Evolutionary conservation across 2,113 vertebrate genomes (phyloP), one percentile per base, ranked within the genome.

Genomic region (Xyliphius kryptos): DNA sequence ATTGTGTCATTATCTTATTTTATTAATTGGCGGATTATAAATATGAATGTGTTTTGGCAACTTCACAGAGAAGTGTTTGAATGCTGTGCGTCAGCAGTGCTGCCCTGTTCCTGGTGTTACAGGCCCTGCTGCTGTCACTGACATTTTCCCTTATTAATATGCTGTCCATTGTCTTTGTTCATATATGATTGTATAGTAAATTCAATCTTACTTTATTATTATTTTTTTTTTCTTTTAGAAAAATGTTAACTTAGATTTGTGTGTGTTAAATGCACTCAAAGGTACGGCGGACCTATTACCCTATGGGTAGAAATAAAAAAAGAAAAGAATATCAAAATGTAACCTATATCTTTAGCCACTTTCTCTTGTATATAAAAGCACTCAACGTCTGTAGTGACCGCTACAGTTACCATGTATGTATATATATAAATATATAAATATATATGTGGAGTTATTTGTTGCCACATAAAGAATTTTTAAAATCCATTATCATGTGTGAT

Each of bases 281-380:
- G 88, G 88, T 91, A 90, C 90, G 89, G 89, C 93, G 91, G 95
- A 92, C 93, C 89, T 95, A 94, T 97, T 97, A 97, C 96, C 96
- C 96, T 97, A 92, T 97, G 96, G 95, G 96, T 98, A 98, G 96
- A 91, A 89, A n/a, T n/a, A n/a, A n/a, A n/a, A 91, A 92, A 84
- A 56, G 40, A 38, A 62, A 88, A 87, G 83, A 89, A 90, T 93
- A 90, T 92, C 86, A 89, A 91, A 88, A 87, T 93, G 90, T 88
- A 91, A 90, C 88, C 92, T 86, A 82, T 82, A 86, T 84, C 89
- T 89, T 87, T 89, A 90, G 90, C 85, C 90, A 89, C 86, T 89
- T 90, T 92, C 81, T 72, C 84, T 80, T 95, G 93, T 96, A 95
- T 92, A 97, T 97, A 94, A 91, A 96, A 90, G 89, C 86, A 93